Base-by-base conservation (phyloP, 2,113 vertebrate species). In the Fukomys damarensis region DNA sequence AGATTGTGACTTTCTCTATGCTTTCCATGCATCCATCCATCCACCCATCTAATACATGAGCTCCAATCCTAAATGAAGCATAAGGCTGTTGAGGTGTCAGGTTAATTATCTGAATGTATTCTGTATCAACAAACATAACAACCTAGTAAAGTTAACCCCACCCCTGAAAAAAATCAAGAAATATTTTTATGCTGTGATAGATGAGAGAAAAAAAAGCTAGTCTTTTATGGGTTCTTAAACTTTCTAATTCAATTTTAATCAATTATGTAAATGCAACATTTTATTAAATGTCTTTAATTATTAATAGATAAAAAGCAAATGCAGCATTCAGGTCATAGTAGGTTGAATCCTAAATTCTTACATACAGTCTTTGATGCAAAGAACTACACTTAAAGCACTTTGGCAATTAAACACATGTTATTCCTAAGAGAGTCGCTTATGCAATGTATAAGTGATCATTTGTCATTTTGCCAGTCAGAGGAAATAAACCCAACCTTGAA, bases 231-330 rank as follows among this genome's bases (percentile, higher is more conserved):
- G 43, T 95, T 94, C 49, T 81, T 56, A 93, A 93, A 85, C 8
- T 9, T 43, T 88, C 32, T 12, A 86, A n/a, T 7, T 95, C 58
- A 68, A 85, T 26, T 93, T 93, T 66, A 82, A 63, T 94, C 58
- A 72, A 11, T 85, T 79, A 80, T 10, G 26, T 74, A 58, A 59
- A 85, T 35, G 59, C 38, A 82, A 30, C 54, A n/a, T 35, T 61
- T 84, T 54, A 94, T 92, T 96, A 56, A 74, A 14, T 93, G 56
- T 63, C 87, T 96, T 84, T 90, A 76, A 89, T 96, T 90, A 80
- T 92, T 58, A 79, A 7, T 81, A 43, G 41, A 74, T 81, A 24
- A 63, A 90, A 80, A 89, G 61, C 56, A 93, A 95, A 92, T 81
- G 26, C 80, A 81, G 61, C 66, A n/a, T 59, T 52, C 65, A 77